phyloP scores from a whole-genome alignment of 2,797 vertebrate species.

The Gallinago nigripennis region DNA sequence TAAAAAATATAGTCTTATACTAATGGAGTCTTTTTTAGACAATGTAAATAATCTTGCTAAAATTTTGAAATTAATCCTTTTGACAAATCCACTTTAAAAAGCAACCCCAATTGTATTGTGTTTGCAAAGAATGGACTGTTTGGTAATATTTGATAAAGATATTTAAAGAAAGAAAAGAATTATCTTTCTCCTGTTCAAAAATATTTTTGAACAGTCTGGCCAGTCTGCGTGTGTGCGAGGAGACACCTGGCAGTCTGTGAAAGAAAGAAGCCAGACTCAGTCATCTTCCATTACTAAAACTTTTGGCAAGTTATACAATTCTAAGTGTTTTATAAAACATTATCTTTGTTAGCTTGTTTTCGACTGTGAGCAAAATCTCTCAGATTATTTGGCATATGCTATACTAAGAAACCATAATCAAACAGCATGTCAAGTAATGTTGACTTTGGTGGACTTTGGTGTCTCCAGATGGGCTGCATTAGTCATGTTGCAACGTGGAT shows the following conservation, averaged over 20 bases:
- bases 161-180: background rate
- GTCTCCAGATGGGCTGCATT: background rate
- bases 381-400: background rate
- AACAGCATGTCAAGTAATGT: background rate
- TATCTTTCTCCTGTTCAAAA: constrained; percentile 2
- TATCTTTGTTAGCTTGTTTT: constrained; percentile 26
- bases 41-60: background rate
- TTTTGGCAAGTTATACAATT: background rate
- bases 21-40: background rate
- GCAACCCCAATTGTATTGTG: background rate
- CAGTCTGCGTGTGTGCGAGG: background rate
- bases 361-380: constrained; percentile 26
- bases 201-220: constrained; percentile 2
- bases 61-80: background rate
- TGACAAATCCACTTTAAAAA: background rate
- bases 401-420: background rate
- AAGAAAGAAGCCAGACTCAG: background rate
- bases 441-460: background rate
- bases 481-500: background rate
- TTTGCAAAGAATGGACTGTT: background rate
- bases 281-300: background rate
- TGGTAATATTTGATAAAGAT: background rate
- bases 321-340: constrained; percentile 26
- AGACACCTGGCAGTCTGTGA: background rate
- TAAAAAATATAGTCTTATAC: background rate